phyloP scores from a whole-genome alignment of 2,797 vertebrate species.

The Eupleurogrammus muticus region DNA sequence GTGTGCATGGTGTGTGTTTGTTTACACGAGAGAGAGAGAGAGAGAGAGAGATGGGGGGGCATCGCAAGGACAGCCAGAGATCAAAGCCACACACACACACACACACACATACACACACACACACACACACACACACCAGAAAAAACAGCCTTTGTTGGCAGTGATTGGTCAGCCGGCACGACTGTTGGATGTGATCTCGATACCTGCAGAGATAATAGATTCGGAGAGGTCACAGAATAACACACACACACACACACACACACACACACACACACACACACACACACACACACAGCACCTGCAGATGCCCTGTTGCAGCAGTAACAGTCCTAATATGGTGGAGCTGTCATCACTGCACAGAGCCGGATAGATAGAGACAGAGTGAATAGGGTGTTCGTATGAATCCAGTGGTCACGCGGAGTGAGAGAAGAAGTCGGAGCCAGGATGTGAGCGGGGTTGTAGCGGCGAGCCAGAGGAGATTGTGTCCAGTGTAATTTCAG shows the following conservation, averaged over 20 bases:
- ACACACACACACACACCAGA: no score
- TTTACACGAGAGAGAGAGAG: constrained; percentile 51
- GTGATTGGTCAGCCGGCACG: constrained; percentile 50
- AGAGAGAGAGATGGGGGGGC: constrained; percentile 21
- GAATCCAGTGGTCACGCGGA: constrained; percentile 18
- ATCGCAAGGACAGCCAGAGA: constrained; percentile 70
- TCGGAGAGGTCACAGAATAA: constrained; percentile 60
- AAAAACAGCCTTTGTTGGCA: constrained; percentile 43
- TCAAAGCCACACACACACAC: constrained; percentile 51
- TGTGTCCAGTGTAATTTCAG: constrained; percentile 63
- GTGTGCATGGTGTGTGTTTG: constrained; percentile 55
- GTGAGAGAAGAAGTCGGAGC: constrained; percentile 51
- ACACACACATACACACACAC: constrained; percentile 19
- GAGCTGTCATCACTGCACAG: constrained; percentile 62
- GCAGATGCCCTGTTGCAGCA: constrained; percentile 46
- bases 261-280: constrained; percentile 35
- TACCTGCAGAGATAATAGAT: constrained; percentile 77
- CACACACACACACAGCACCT: constrained; percentile 29
- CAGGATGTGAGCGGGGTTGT: constrained; percentile 46
- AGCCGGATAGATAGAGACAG: neutral
- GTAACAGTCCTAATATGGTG: constrained; percentile 64
- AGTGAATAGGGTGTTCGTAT: constrained; percentile 14
- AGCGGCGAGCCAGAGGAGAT: constrained; percentile 37
- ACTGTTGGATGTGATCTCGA: constrained; percentile 61
- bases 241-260: constrained; percentile 31